phyloP scores from a whole-genome alignment of 1,140 invertebrate genomes.

The Harpegnathos saltator region DNA sequence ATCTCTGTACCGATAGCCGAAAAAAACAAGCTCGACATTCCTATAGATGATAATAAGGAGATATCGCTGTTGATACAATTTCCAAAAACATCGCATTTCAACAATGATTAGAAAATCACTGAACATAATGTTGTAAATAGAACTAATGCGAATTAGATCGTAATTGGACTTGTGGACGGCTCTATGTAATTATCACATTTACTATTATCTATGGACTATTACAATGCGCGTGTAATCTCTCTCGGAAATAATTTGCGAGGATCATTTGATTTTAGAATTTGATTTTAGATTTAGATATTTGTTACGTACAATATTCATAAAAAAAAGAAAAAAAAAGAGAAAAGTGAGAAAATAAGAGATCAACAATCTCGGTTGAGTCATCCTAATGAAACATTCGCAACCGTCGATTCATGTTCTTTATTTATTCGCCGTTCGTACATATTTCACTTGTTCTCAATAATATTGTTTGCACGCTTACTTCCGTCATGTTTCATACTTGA shows the following conservation, averaged over 20 bases:
- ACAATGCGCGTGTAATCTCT: conserved; percentile 4
- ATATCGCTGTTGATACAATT: too few relatives aligned
- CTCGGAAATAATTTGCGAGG: neutral
- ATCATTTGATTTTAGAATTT: too few relatives aligned
- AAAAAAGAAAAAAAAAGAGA: too few relatives aligned
- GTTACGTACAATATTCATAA: neutral
- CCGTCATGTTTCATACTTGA: conserved; percentile 73
- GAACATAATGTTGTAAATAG: conserved; percentile 26
- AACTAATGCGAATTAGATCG: too few relatives aligned
- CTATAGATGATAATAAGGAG: too few relatives aligned
- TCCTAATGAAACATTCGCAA: conserved; percentile 11
- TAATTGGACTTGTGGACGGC: conserved; percentile 24
- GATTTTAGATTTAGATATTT: neutral
- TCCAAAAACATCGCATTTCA: neutral
- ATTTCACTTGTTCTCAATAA: conserved; percentile 71
- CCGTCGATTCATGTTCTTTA: conserved; percentile 79
- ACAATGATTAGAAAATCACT: too few relatives aligned
- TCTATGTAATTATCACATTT: conserved; percentile 21
- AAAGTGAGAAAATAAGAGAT: neutral
- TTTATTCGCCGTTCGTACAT: conserved; percentile 82
- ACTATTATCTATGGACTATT: too few relatives aligned
- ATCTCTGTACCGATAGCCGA: too few relatives aligned
- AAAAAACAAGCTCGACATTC: too few relatives aligned
- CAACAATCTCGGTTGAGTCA: neutral
- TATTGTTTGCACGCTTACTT: conserved; percentile 72